Conservation (phyloP, 2,113 vertebrate genomes). For the Coryphaenoides rupestris region DNA sequence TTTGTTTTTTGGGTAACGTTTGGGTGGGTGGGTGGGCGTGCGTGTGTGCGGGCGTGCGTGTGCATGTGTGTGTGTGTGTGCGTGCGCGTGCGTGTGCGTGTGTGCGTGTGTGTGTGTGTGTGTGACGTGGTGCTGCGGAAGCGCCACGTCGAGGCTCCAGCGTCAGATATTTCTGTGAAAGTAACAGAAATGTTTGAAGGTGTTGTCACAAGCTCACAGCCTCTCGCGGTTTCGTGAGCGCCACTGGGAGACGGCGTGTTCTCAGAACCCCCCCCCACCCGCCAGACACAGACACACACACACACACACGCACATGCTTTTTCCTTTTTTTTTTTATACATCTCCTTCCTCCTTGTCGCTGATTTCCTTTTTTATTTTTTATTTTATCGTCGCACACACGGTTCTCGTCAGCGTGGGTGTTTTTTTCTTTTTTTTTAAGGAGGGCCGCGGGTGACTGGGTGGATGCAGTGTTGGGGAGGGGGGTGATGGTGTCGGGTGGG, state of each 20-base stretch:
- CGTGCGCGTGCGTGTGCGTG: background rate
- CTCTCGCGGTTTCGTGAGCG: slow-evolving; percentile 64
- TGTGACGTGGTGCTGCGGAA: slow-evolving; percentile 55
- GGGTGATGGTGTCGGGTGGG: too few species aligned
- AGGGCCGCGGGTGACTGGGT: too few species aligned
- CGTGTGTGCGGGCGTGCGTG: too few species aligned
- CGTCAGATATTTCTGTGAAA: slow-evolving; percentile 73
- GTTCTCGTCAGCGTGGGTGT: too few species aligned
- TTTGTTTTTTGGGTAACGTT: background rate
- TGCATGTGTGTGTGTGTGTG: too few species aligned
- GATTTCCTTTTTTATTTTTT: slow-evolving; percentile 40
- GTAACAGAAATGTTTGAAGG: slow-evolving; percentile 74
- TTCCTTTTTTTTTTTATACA: slow-evolving; percentile 11
- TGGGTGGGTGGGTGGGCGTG: too few species aligned
- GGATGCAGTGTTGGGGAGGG: too few species aligned
- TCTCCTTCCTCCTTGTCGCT: slow-evolving; percentile 63
- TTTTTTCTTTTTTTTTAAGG: too few species aligned
- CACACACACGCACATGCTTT: too few species aligned
- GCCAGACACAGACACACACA: too few species aligned
- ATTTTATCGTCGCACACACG: too few species aligned
- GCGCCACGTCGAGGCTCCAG: slow-evolving; percentile 63
- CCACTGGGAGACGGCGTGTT: slow-evolving; percentile 65
- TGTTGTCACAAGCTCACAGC: slow-evolving; percentile 74
- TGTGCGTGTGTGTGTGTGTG: slow-evolving; percentile 28
- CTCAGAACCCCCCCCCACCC: slow-evolving; percentile 30